A percentile compares a stretch with the other conserved stretches of the same genome.
Evolutionary conservation across 92 coral and sea anemone species (phyloP).

Genomic region (Siderastrea siderea): DNA sequence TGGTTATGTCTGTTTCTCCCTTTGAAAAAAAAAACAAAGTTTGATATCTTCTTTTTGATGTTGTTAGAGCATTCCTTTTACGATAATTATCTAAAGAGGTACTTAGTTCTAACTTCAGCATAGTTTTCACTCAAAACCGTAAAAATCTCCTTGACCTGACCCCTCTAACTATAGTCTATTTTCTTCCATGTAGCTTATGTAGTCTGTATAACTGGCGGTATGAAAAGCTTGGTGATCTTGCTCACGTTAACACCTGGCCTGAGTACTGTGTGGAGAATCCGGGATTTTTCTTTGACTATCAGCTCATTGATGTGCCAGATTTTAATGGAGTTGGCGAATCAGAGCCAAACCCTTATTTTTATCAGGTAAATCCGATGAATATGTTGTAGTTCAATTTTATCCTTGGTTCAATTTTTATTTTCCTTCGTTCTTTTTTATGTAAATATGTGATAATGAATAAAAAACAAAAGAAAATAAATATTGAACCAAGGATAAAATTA

Average conservation of each 20-base stretch:
- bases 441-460: too few relatives aligned
- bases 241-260: constrained; percentile 95
- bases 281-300: constrained; percentile 94
- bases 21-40: too few relatives aligned
- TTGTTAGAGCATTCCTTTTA: too few relatives aligned
- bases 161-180: not conserved
- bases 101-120: too few relatives aligned
- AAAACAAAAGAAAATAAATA: too few relatives aligned
- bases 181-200: constrained; percentile 77
- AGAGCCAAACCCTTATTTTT: constrained; percentile 98
- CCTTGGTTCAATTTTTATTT: not conserved
- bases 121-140: too few relatives aligned
- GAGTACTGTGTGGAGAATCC: constrained; percentile 98
- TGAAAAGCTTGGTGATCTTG: constrained; percentile 94
- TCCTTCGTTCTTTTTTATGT: not conserved
- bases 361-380: constrained; percentile 77
- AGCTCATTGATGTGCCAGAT: constrained; percentile 95
- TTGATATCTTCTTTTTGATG: too few relatives aligned
- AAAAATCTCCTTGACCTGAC: not conserved
- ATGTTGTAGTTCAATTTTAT: not conserved
- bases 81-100: too few relatives aligned
- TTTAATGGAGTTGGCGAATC: constrained; percentile 99
- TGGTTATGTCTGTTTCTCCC: too few relatives aligned
- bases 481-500: too few relatives aligned
- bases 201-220: constrained; percentile 98